A percentile compares a stretch with the other conserved stretches of the same genome.
Evolutionary conservation across 2,797 vertebrate species (phyloP).

Genomic region (Glossophaga mutica): DNA sequence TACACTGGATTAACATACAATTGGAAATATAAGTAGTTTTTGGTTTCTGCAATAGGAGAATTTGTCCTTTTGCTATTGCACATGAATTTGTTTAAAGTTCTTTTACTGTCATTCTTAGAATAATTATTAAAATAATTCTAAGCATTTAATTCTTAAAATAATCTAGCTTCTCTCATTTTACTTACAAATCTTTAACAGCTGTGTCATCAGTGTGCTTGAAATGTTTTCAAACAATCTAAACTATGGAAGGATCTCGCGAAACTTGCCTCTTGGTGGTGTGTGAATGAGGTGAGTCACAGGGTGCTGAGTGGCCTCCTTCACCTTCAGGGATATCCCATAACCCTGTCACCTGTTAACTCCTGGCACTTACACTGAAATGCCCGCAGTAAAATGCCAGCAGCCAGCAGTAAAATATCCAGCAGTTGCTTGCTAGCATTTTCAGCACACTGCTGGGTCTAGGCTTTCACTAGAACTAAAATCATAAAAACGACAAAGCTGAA

Average conservation of each 20-base stretch:
- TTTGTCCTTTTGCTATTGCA: not conserved
- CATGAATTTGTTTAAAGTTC: not conserved
- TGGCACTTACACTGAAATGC: not conserved
- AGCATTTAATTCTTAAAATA: not conserved
- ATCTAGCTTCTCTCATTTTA: not conserved
- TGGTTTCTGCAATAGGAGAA: not conserved
- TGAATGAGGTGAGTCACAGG: not conserved
- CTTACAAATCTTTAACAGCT: not conserved
- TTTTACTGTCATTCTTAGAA: not conserved
- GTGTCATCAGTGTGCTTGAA: not conserved
- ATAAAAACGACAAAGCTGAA: not conserved
- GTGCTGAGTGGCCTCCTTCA: not conserved
- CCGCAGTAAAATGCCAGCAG: no score
- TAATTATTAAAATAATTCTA: conserved; percentile 20
- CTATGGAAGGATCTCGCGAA: not conserved
- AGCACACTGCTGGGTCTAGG: not conserved
- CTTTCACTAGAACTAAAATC: not conserved
- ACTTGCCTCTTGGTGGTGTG: not conserved
- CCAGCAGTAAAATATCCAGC: no score
- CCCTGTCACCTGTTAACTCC: not conserved
- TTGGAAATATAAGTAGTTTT: not conserved
- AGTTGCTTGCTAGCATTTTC: not conserved
- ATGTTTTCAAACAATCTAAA: not conserved
- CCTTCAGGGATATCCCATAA: not conserved
- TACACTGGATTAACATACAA: not conserved